Base-by-base conservation (phyloP, 2,888 invertebrate genomes). In the Pelosia muscerda region DNA sequence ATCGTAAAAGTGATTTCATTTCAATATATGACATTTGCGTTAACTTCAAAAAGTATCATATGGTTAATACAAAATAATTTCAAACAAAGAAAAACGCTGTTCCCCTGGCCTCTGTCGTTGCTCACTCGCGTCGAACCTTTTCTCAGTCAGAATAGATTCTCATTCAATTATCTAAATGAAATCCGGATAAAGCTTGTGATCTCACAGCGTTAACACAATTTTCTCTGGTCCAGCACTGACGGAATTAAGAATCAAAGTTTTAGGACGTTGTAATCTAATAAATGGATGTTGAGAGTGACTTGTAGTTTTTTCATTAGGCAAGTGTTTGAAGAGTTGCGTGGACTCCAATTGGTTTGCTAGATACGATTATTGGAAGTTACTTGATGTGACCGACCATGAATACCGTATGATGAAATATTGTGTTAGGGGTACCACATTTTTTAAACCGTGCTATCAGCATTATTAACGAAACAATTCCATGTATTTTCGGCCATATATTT, bases 101-200 rank as follows among this genome's bases (percentile, higher is more conserved):
- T 74, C 78, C 81, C 57, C n/a, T 85, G 73, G 90, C 91, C 85
- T 49, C 66, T 75, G 71, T 68, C 75, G 69, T 66, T 54, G 69
- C 77, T 78, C 77, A 82, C 84, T 81, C 82, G 82, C 77, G 74
- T 77, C 79, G 86, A 88, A 88, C 90, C 92, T 91, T 92, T 92
- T 90, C 90, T 87, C 88, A 89, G 89, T 86, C 87, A 89, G 89
- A 92, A 90, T 91, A 92, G 90, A 92, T 91, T 90, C 91, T 93
- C 91, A 94, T 94, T 94, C 92, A 93, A 94, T 94, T 94, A 94
- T 92, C 93, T 92, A 91, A 94, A 94, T 93, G 91, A 92, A 94
- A 94, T 92, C 91, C 89, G 90, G 92, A 91, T 92, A 88, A 88
- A 87, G 85, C 87, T 86, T 88, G 87, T 88, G 92, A 92, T 92